Evolutionary conservation across 2,797 vertebrate genomes (phyloP).

Genomic region (Crenuchus spilurus): DNA sequence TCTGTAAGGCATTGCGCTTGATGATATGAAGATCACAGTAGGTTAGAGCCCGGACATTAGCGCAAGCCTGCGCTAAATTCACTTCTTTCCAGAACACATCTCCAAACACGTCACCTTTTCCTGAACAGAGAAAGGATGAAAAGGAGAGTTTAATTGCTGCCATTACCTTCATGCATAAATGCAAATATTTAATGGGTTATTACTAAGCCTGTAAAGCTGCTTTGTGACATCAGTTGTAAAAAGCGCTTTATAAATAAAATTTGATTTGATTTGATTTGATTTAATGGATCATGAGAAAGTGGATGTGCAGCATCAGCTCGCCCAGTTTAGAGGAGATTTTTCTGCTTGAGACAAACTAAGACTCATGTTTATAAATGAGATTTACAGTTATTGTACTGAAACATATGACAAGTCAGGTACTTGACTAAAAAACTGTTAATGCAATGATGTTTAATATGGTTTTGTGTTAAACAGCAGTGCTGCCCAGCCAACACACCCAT

Average conservation of each 20-base stretch:
- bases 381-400: not conserved
- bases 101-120: conserved; percentile 95
- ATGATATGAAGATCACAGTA: conserved; percentile 96
- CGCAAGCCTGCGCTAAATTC: conserved; percentile 90
- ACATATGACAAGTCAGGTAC: not conserved
- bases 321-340: not conserved
- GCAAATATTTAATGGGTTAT: conserved; percentile 3
- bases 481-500: no score
- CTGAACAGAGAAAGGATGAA: conserved; percentile 65
- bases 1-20: conserved; percentile 91
- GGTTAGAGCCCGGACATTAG: conserved; percentile 92
- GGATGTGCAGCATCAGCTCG: conserved; percentile 4
- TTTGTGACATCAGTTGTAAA: no score
- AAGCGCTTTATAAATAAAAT: no score
- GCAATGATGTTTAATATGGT: not conserved
- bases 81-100: conserved; percentile 96
- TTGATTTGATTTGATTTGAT: no score
- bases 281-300: conserved; percentile 13
- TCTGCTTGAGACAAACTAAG: not conserved
- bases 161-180: not conserved
- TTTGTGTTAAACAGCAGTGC: not conserved
- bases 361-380: conserved; percentile 15
- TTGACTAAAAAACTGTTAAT: not conserved
- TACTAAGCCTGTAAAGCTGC: no score
- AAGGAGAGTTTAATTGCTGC: not conserved